A percentile compares a stretch with the other conserved stretches of the same genome.
These are phyloP conservation scores for Aphrophora alni DNA, from an alignment of 2,888 invertebrate species.

Conservation along the genomic window DNA sequence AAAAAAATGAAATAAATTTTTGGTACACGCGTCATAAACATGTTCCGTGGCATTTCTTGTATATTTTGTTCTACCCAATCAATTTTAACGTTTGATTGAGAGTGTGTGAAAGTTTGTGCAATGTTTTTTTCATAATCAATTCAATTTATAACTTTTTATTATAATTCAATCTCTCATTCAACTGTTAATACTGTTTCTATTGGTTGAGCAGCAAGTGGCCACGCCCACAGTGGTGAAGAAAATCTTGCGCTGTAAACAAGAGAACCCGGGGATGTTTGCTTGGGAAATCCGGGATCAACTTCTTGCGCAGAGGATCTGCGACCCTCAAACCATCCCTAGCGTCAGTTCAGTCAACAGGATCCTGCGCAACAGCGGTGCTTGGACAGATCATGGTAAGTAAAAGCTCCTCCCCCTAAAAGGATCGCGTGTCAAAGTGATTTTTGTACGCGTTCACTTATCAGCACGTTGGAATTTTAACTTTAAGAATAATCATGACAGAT, in stretches of 20 bases:
- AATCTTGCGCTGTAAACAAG: slow-evolving; percentile 91
- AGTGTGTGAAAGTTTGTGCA: no score
- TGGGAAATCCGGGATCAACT: slow-evolving; percentile 95
- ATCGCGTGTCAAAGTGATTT: not conserved
- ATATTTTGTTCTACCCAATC: no score
- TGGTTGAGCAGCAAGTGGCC: slow-evolving; percentile 84
- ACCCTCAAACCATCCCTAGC: slow-evolving; percentile 89
- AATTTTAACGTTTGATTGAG: no score
- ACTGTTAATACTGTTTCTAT: not conserved
- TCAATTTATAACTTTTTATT: no score
- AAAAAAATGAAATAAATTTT: no score
- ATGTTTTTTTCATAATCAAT: no score
- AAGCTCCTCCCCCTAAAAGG: slow-evolving; percentile 26
- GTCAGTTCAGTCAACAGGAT: slow-evolving; percentile 95
- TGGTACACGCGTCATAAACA: no score
- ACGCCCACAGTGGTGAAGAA: slow-evolving; percentile 95
- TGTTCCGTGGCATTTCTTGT: no score
- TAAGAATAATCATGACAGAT: no score
- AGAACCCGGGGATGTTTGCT: slow-evolving; percentile 95
- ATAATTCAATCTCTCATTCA: no score
- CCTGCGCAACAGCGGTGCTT: slow-evolving; percentile 81
- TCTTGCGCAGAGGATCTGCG: slow-evolving; percentile 88
- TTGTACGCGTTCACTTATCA: no score
- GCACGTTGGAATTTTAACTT: no score
- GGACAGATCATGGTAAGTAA: slow-evolving; percentile 21